A percentile compares a stretch with the other conserved stretches of the same genome.
Conservation (phyloP, 2,113 vertebrate species). For the Mirounga angustirostris region DNA sequence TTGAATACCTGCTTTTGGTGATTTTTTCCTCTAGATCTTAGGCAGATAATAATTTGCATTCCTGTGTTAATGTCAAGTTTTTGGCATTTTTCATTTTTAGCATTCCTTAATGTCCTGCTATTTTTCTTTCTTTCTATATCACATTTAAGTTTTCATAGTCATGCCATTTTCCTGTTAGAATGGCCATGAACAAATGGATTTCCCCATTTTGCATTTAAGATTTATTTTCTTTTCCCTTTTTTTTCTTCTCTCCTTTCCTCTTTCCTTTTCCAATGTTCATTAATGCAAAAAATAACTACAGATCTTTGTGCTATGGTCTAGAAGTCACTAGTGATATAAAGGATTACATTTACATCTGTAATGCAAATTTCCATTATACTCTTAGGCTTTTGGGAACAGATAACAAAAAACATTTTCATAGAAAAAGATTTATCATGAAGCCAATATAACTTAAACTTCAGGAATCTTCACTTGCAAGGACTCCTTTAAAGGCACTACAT, state of each 20-base stretch:
- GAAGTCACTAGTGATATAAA: neutral
- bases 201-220: neutral
- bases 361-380: neutral
- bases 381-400: neutral
- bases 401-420: neutral
- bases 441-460: neutral
- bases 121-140: neutral
- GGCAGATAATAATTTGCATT: neutral
- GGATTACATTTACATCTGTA: neutral
- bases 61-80: neutral
- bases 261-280: neutral
- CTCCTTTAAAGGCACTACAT: neutral
- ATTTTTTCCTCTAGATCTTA: neutral
- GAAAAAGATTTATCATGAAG: neutral
- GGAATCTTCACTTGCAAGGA: neutral
- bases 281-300: neutral
- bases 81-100: neutral
- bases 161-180: neutral
- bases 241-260: neutral
- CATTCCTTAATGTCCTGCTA: neutral
- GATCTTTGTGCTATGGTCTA: neutral
- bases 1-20: neutral
- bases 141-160: constrained; percentile 18
- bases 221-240: neutral
- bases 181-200: neutral